Base-by-base conservation (phyloP, 2,113 vertebrate genomes). In the Eretmodus cyanostictus region DNA sequence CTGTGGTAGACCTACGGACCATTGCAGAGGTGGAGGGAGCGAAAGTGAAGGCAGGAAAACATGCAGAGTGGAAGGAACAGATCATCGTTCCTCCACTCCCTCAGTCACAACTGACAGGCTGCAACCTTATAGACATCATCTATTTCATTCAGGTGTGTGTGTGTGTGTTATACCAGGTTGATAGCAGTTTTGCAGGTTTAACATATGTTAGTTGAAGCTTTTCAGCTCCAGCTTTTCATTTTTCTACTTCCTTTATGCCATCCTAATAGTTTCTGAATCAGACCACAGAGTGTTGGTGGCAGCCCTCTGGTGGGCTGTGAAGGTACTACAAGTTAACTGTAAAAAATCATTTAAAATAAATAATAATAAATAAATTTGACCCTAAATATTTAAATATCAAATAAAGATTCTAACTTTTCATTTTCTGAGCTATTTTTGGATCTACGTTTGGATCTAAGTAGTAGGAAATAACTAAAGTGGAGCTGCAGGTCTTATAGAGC, bases 81-180 rank as follows among this genome's bases (percentile, higher is more conserved):
- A 98, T 99, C 92, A 97, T 99, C 0, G 98, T 99, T 16, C 99
- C 99, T 0, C 97, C 98, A 2, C 94, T 99, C 89, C 98, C 99
- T 22, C 99, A 99, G 95, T 99, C 99, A 0, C 97, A 94, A 2
- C 94, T 99, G 16, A 96, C 96, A 0, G 97, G 98, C 89, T 99
- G 99, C 91, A 98, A 96, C 91, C 98, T 99, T 89, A 99, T 99
- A 89, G 97, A 99, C 27, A 97, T 99, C 0, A 97, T 99, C 83
- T 99, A 99, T 92, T 99, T 98, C 90, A 96, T 99, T 84, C 99
- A 99, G 95, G 99, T 27, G 51, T 42, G 22, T 6, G 3, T 13
- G 55, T 6, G 57, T 17, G 16, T 61, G 29, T 34, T 19, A 73
- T 45, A 73, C 38, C 22, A 27, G 22, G 38, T 27, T 24, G 38